Base-by-base conservation (phyloP, 64 coral and sea anemone genomes). In the Pocillopora verrucosa region DNA sequence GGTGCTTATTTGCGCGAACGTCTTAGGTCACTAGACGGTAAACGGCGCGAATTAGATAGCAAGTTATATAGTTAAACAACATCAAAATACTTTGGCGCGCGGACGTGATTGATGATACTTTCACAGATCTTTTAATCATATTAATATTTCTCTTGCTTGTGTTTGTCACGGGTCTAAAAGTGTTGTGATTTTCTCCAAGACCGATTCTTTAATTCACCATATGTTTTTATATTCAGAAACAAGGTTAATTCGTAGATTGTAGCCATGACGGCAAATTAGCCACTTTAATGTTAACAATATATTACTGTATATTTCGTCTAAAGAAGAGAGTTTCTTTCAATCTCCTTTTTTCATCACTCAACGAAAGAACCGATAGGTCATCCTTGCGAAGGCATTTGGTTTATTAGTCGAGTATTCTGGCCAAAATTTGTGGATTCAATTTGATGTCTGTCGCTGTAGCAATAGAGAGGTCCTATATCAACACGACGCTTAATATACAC, bases 121-220 rank as follows among this genome's bases (percentile, higher is more conserved):
- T 70, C 20, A 70, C 11, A 24, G 67, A 68, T 72, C n/a, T 72
- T 4, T 72, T 72, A 85, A 85, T 85, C 68, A 65, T 41, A 85
- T 85, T 72, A 45, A 57, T 70, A 60, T 79, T 79, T 79, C 25
- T 10, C 26, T 12, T 57, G n/a, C 4, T 35, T 72, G 69, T 72
- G 64, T 72, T 85, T 85, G 36, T 56, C 62, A 12, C 41, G 36
- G 22, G 82, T n/a, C 11, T 70, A 17, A 30, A 72, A 57, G 16
- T 30, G 67, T 16, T 26, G 65, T 85, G 38, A 12, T 80, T 30
- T 85, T 85, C 72, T 24, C 25, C 67, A 70, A 70, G 67, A 51
- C 7, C 0, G 20, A 11, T 25, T 10, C 19, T 70, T 24, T 72
- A 10, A 10, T 85, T 72, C 38, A 20, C 22, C 25, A 24, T 26